Base-by-base conservation (phyloP, 2,888 invertebrate species). In the Sarcophaga caerulescens region DNA sequence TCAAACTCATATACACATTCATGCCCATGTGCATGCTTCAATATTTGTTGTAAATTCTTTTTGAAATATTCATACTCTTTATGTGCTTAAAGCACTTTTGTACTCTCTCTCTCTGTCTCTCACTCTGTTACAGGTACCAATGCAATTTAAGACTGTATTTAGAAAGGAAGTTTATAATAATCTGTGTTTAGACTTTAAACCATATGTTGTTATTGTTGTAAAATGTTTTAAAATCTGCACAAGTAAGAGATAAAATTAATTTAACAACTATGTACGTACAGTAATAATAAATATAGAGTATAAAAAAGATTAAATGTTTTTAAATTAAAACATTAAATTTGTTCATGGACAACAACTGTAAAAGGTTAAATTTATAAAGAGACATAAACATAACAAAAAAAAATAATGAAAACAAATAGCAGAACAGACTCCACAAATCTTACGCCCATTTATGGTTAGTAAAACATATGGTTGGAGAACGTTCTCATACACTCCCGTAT, bases 361-460 rank as follows among this genome's bases (percentile, higher is more conserved):
- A 86, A 84, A 86, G 81, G 84, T 86, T 84, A 86, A 84, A 81
- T 70, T 45, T 68, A 59, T 77, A 63, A 59, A 83, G 17, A 14
- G 17, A 52, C 52, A 52, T 17, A 52, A 66, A 17, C 14, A 66
- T 23, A 63, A 23, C 8, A 11, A 19, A 17, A 6, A 63, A 23
- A 14, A 23, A 63, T 62, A 11, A n/a, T 14, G 62, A 62, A 62
- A n/a, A n/a, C 21, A 11, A n/a, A 11, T 35, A 11, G 10, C 10
- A 35, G 17, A 52, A 4, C 12, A 52, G 52, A 52, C 52, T 52
- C 52, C 52, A 57, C 81, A 81, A 81, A 81, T 86, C 86, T 81
- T 84, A 86, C 86, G 84, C 84, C 86, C 82, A 82, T 80, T 76
- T 85, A 57, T 71, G 80, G 79, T 10, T 73, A 80, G 68, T 71